Evolutionary conservation across 2,797 vertebrate genomes (phyloP), one percentile per base, ranked within the genome.

Genomic region (Chelon auratus): DNA sequence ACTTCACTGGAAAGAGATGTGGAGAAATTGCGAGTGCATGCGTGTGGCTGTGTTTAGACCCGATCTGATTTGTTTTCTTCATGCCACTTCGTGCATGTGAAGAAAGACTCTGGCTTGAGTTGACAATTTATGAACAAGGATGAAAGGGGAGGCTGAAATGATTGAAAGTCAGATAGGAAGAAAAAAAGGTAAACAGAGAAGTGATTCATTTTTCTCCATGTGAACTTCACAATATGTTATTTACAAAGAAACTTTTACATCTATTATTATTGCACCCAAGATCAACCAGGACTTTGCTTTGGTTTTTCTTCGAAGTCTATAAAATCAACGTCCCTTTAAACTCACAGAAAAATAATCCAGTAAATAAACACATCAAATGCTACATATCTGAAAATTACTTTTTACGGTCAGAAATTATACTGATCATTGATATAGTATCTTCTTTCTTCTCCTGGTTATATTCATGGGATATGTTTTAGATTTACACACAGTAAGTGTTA

Each of bases 31-130:
- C 5, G 0, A 64, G 50, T 50, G 26, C 50, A 20, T n/a, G 53
- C 24, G 55, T 12, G 66, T 11, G 43, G 37, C 11, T 55, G 20
- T 74, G 54, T 75, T 82, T 73, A 30, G 42, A 71, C 57, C 43
- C 30, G 17, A 63, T 78, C 52, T 61, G 54, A 64, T 81, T 75
- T 80, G 60, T 80, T 79, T 79, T 64, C 68, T 54, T 72, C 30
- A 62, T 77, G 65, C 55, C 75, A 73, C 58, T 66, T 78, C 72
- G 60, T 68, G 69, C 69, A 68, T 72, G 37, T 22, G 60, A 72
- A 55, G 36, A 69, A 67, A 73, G 54, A 66, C 26, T 72, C 2
- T 20, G 18, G 45, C 45, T 20, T 13, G 40, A 62, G 43, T 64
- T 0, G 12, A 61, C 60, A 64, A 63, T 78, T 68, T 66, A 55